Evolutionary conservation across 2,797 vertebrate species (phyloP).

Genomic region (Sarcophilus harrisii): DNA sequence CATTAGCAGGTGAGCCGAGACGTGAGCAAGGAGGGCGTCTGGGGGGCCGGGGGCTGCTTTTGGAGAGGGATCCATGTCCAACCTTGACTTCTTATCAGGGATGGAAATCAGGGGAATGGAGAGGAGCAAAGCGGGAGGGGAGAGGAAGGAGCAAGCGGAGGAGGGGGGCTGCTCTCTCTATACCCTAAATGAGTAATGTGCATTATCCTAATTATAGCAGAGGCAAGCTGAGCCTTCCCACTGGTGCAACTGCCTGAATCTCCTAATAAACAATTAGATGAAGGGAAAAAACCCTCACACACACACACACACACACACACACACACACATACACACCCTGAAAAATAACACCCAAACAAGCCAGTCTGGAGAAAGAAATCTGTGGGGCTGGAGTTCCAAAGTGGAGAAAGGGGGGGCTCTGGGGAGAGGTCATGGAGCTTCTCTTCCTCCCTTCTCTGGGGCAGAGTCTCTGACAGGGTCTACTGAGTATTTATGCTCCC

Average conservation of each 20-base stretch:
- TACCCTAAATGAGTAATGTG: constrained; percentile 80
- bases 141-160: constrained; percentile 22
- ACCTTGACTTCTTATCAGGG: background rate
- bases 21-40: background rate
- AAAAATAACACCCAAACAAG: background rate
- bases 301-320: background rate
- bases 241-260: constrained; percentile 70
- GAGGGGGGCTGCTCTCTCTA: constrained; percentile 27
- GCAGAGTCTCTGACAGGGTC: background rate
- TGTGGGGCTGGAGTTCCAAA: background rate
- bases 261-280: constrained; percentile 81
- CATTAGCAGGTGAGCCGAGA: background rate
- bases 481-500: background rate
- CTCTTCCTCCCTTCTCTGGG: background rate
- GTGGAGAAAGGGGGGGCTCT: background rate
- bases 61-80: background rate
- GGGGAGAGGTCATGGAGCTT: background rate
- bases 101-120: background rate
- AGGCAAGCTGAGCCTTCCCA: constrained; percentile 78
- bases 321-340: background rate
- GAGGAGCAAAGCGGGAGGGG: background rate
- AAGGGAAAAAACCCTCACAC: constrained; percentile 56
- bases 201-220: constrained; percentile 82
- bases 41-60: background rate
- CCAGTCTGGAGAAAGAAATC: background rate